Evolutionary conservation across 2,888 invertebrate genomes (phyloP), one percentile per base, ranked within the genome.

Genomic region (Eremobia ochroleuca): DNA sequence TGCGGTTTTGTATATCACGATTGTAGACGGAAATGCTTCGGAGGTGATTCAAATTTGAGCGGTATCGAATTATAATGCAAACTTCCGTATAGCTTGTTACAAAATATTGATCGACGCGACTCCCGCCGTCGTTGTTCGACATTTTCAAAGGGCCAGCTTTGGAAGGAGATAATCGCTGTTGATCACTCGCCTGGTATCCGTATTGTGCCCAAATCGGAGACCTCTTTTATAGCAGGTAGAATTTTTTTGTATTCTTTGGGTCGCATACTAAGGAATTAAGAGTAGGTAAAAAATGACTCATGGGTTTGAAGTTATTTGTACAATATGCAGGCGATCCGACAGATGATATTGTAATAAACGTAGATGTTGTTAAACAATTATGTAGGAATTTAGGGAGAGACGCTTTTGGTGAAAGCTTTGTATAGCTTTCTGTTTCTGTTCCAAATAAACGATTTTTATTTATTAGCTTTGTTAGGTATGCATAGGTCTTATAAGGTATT

Each of bases 51-150:
- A 92, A 95, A 95, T 93, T 95, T 93, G 87, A 92, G 94, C 93
- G 92, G 92, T 92, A 92, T 91, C 70, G 89, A 90, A 92, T 92
- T 93, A 91, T 90, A 91, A 93, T 93, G 91, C 90, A 91, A 92
- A 93, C 94, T 96, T 95, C 94, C 94, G 92, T 92, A 89, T 91
- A 91, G 90, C 92, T 92, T 91, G 92, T 92, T 90, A 93, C 93
- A 93, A 94, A 95, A 96, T 96, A 96, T 96, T 95, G 96, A 97
- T 97, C 96, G 95, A 92, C 93, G 90, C 92, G 92, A 92, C 92
- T 92, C 91, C 90, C 91, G 79, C 67, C 89, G 91, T 90, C 91
- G 91, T 91, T 89, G 84, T 86, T 92, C 91, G 92, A 94, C 93
- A 95, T 94, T 93, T 95, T 93, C 91, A 92, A 93, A 93, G 91